Percentiles rank a stretch among this genome's conserved stretches.
phyloP scores from a whole-genome alignment of 2,888 invertebrate genomes.

The Ephialtes manifestator region DNA sequence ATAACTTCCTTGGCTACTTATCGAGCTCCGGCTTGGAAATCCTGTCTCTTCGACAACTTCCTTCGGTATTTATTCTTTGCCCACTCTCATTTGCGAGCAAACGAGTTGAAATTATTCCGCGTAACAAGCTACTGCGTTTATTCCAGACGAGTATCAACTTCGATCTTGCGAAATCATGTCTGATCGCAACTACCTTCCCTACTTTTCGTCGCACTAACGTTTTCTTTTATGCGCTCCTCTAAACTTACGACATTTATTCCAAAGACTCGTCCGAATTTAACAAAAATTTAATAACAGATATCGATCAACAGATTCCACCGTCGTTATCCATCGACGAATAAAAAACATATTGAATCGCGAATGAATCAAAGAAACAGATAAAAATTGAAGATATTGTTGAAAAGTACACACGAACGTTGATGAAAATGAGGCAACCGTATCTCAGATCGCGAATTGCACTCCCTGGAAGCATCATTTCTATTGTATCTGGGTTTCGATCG shows the following conservation, averaged over 20 bases:
- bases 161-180: slow-evolving; percentile 4
- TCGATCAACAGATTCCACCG: too few relatives aligned
- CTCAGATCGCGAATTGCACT: neutral
- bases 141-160: neutral
- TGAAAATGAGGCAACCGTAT: too few relatives aligned
- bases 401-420: too few relatives aligned
- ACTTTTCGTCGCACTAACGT: neutral
- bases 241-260: neutral
- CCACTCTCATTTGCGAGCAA: neutral
- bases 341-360: too few relatives aligned
- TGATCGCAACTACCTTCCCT: slow-evolving; percentile 2
- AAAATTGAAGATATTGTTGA: too few relatives aligned
- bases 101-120: slow-evolving; percentile 7
- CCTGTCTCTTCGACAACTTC: slow-evolving; percentile 18
- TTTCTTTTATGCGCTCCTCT: neutral
- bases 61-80: neutral
- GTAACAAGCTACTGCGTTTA: neutral
- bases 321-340: too few relatives aligned
- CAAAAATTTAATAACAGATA: too few relatives aligned
- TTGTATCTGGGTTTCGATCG: too few relatives aligned
- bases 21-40: neutral
- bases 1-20: slow-evolving; percentile 14
- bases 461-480: neutral
- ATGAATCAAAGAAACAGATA: too few relatives aligned
- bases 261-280: too few relatives aligned